A percentile compares a stretch with the other conserved stretches of the same genome.
Conservation (phyloP, 2,113 vertebrate genomes). For the Psittacus erithacus region DNA sequence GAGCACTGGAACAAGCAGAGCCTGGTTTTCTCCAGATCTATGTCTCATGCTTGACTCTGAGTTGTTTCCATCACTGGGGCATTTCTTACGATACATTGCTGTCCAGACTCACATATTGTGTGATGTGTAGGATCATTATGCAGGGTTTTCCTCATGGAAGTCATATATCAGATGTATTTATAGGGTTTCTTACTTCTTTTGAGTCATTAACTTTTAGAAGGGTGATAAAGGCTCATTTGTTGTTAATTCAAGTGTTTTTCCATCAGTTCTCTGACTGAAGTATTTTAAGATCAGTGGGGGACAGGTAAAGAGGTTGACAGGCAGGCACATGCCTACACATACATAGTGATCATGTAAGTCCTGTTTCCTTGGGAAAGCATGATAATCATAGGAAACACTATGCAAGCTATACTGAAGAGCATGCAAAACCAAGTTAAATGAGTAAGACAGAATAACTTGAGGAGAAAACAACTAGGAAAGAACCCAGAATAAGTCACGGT, state of each 20-base stretch:
- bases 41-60: not conserved
- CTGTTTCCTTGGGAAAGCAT: not conserved
- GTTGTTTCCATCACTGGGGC: not conserved
- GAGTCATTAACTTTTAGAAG: not conserved
- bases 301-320: not conserved
- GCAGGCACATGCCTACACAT: not conserved
- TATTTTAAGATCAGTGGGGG: not conserved
- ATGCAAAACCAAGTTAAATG: constrained; percentile 23
- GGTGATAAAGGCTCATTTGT: not conserved
- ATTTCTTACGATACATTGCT: not conserved
- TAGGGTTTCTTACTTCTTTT: not conserved
- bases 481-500: not conserved
- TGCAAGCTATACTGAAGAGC: not conserved
- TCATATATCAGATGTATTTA: not conserved
- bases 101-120: not conserved
- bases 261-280: not conserved
- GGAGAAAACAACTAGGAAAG: not conserved
- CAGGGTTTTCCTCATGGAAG: not conserved
- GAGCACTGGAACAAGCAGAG: constrained; percentile 31
- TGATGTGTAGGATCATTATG: not conserved
- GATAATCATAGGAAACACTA: constrained; percentile 13
- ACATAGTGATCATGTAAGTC: not conserved
- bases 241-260: not conserved
- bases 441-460: not conserved
- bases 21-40: constrained; percentile 33